These are phyloP conservation scores for Ornithorhynchus anatinus DNA, from an alignment of 2,113 vertebrate species.

Conservation along the genomic window DNA sequence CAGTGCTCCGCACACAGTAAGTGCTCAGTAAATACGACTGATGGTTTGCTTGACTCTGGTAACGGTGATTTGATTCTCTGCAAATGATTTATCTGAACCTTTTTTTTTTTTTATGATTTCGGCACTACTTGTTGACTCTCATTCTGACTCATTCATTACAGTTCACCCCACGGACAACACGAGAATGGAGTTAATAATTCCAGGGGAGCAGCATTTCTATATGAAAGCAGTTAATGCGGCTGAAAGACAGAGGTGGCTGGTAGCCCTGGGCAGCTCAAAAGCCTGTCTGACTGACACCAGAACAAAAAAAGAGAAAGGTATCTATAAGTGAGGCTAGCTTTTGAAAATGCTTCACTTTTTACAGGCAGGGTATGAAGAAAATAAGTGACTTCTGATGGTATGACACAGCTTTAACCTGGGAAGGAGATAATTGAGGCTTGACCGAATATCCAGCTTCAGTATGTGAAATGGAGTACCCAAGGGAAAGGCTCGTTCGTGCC, in stretches of 20 bases:
- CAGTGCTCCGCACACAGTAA: no score
- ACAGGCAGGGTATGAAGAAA: neutral
- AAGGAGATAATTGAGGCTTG: neutral
- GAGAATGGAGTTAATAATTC: conserved; percentile 84
- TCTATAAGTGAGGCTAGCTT: neutral
- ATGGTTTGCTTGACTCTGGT: no score
- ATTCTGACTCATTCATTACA: conserved; percentile 43
- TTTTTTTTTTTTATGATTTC: no score
- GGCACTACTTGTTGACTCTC: no score
- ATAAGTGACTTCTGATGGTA: neutral
- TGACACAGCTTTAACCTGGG: neutral
- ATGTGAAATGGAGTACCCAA: neutral
- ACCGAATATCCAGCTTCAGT: neutral
- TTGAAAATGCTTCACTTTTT: neutral
- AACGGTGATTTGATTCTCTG: neutral
- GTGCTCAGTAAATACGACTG: no score
- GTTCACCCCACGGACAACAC: conserved; percentile 82
- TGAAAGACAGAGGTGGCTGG: conserved; percentile 83
- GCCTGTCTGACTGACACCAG: conserved; percentile 81
- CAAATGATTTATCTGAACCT: neutral
- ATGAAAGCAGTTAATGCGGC: conserved; percentile 85
- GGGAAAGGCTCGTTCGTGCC: neutral
- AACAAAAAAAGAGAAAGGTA: conserved; percentile 86
- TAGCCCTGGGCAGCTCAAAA: conserved; percentile 85
- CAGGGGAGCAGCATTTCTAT: conserved; percentile 86